These are phyloP conservation scores for Amblyjoppa proteus DNA, from an alignment of 2,888 invertebrate species.

Conservation along the genomic window DNA sequence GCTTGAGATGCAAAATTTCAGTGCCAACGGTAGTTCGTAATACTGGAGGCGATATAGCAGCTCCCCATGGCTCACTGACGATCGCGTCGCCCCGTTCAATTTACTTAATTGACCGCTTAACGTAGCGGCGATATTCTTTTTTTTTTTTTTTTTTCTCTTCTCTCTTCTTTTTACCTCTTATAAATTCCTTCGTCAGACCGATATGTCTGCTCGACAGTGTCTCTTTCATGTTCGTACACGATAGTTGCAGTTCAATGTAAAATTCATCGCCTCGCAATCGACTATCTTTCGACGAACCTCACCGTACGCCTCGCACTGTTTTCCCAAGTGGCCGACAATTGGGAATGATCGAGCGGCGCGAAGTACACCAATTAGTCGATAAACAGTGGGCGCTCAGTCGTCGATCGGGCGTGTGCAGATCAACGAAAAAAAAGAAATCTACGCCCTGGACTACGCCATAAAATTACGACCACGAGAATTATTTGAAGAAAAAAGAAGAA, in stretches of 20 bases:
- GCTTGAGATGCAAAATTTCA: constrained; percentile 18
- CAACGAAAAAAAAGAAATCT: neutral
- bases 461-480: neutral
- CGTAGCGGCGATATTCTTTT: constrained; percentile 27
- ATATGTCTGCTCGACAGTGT: neutral
- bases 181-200: neutral
- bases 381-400: constrained; percentile 17
- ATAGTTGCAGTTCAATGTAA: neutral
- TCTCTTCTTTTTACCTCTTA: too few species aligned
- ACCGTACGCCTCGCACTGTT: constrained; percentile 13
- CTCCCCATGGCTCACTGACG: constrained; percentile 49
- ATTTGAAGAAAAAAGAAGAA: neutral
- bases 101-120: constrained; percentile 55
- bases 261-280: neutral
- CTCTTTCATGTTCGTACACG: neutral
- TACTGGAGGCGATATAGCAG: constrained; percentile 22
- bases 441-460: neutral
- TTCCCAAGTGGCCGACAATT: constrained; percentile 60
- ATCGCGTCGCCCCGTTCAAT: constrained; percentile 42
- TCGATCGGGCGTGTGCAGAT: neutral
- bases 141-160: constrained; percentile 13
- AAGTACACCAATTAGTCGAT: constrained; percentile 29
- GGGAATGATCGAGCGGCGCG: constrained; percentile 49
- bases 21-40: constrained; percentile 32
- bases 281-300: constrained; percentile 21